Base-by-base conservation (phyloP, 2,797 vertebrate species). In the Emys orbicularis region DNA sequence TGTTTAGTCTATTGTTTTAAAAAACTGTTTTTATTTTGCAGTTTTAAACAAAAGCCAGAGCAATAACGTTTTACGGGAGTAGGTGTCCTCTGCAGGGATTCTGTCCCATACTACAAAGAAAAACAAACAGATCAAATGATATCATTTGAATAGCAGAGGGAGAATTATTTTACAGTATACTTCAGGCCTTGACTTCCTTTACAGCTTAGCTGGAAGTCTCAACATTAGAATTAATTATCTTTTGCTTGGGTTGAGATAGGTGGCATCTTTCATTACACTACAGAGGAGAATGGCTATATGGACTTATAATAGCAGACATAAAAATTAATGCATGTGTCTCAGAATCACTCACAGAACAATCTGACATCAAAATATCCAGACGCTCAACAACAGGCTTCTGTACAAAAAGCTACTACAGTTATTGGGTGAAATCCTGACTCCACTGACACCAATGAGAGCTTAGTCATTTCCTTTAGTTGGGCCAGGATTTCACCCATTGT, bases 401-500 rank as follows among this genome's bases (percentile, higher is more conserved):
- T 79, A 13, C 81, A 3, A 16, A 80, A 47, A 90, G 79, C 61
- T 37, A 21, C 61, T 19, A 2, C 81, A 68, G 79, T 29, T 25
- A 50, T 50, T 10, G 61, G 19, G 87, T 4, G 3, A 77, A 65
- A 29, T 25, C 74, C 53, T 81, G 61, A n/a, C 8, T 68, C 61
- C 61, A n/a, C 59, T 53, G 89, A 65, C 79, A 37, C 31, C 83
- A 92, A 68, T 3, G 23, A 21, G 76, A 90, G 18, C 49, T 80
- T 84, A 82, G 65, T 86, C 84, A 37, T 6, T 81, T 21, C 92
- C 53, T 83, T 83, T 5, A 72, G 7, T 23, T 47, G 50, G 23
- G 59, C 3, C 41, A 74, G 19, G 80, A 83, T 91, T 90, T 91
- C 7, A 87, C 44, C 29, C 52, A 85, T 56, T 92, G 25, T 12